A percentile compares a stretch with the other conserved stretches of the same genome.
Evolutionary conservation across 2,797 vertebrate genomes (phyloP).

Genomic region (Diplodus puntazzo): DNA sequence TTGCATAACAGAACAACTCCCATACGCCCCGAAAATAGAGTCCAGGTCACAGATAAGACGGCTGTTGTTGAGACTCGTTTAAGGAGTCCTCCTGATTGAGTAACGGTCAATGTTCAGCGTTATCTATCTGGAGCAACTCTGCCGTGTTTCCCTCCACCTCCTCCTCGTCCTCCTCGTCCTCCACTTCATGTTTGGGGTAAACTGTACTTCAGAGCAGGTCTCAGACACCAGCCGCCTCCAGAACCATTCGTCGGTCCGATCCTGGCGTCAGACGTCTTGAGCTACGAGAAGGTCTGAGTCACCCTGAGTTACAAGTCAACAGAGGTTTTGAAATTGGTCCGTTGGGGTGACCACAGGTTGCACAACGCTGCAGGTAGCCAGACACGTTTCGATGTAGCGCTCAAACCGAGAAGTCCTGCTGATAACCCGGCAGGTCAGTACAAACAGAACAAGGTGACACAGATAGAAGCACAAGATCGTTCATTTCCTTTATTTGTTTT

Average conservation of each 20-base stretch:
- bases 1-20: conserved; percentile 25
- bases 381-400: conserved; percentile 8
- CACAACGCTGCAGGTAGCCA: conserved; percentile 26
- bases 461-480: background rate
- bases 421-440: background rate
- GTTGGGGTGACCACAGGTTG: conserved; percentile 8
- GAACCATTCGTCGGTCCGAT: background rate
- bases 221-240: background rate
- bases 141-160: background rate
- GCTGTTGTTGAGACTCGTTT: conserved; percentile 17
- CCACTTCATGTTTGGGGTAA: conserved; percentile 18
- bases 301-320: background rate
- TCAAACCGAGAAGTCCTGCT: background rate
- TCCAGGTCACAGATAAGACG: conserved; percentile 32
- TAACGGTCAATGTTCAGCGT: conserved; percentile 33
- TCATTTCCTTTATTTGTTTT: background rate
- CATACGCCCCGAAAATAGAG: conserved; percentile 45
- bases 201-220: background rate
- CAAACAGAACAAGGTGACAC: background rate
- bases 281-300: background rate
- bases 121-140: conserved; percentile 32
- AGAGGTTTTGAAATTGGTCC: conserved; percentile 23
- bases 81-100: conserved; percentile 20
- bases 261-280: background rate
- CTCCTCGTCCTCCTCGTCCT: background rate